Conservation (phyloP, 2,888 invertebrate genomes). For the Drymonia ruficornis region DNA sequence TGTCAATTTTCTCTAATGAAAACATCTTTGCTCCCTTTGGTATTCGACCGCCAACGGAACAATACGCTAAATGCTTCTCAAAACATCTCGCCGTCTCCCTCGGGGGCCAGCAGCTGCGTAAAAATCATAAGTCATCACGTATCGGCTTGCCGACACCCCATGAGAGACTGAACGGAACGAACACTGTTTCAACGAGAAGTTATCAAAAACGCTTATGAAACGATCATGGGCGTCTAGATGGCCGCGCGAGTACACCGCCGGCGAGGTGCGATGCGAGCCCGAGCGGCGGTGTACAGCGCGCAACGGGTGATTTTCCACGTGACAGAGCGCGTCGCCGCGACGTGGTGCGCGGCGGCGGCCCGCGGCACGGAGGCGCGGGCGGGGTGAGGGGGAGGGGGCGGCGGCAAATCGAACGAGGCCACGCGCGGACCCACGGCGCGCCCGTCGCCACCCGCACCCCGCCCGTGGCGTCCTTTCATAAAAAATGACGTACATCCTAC, state of each 20-base stretch:
- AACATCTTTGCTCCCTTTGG: constrained; percentile 70
- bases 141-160: constrained; percentile 51
- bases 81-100: constrained; percentile 43
- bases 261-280: constrained; percentile 31
- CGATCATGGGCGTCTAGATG: constrained; percentile 47
- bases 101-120: constrained; percentile 37
- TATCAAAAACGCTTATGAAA: constrained; percentile 61
- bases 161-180: constrained; percentile 59
- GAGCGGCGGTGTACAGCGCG: constrained; percentile 63
- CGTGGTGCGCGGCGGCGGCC: constrained; percentile 60
- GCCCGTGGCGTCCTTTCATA: constrained; percentile 70
- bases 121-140: constrained; percentile 26
- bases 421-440: constrained; percentile 60
- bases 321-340: constrained; percentile 67
- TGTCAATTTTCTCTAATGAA: constrained; percentile 63
- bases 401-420: constrained; percentile 83
- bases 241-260: constrained; percentile 56
- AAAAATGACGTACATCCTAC: constrained; percentile 77
- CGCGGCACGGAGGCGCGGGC: constrained; percentile 48
- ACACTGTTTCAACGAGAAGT: constrained; percentile 62
- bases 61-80: constrained; percentile 68
- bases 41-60: constrained; percentile 64
- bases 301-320: constrained; percentile 67
- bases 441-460: constrained; percentile 49
- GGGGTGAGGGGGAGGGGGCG: constrained; percentile 59